A percentile compares a stretch with the other conserved stretches of the same genome.
These are phyloP conservation scores for Neoarius graeffei DNA, from an alignment of 2,113 vertebrate genomes.

Conservation along the genomic window DNA sequence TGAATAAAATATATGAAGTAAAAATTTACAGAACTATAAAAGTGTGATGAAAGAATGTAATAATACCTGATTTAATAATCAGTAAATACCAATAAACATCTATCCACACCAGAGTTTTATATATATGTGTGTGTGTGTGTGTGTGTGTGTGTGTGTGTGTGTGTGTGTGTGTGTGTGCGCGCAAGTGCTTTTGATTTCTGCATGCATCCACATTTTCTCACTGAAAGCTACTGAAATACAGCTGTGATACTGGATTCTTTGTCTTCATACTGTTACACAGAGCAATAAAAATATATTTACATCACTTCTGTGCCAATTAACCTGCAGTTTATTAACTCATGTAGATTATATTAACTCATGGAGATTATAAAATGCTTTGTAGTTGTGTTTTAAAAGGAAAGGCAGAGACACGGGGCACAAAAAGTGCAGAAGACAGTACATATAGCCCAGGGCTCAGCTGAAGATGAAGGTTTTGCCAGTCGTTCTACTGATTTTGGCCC, in stretches of 20 bases:
- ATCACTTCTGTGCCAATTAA: conserved; percentile 10
- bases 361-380: neutral
- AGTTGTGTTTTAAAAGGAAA: conserved; percentile 17
- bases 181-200: too few relatives aligned
- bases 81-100: neutral
- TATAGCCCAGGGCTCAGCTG: neutral
- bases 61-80: neutral
- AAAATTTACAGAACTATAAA: neutral
- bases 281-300: neutral
- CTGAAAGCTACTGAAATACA: neutral
- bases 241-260: neutral
- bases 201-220: neutral
- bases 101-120: neutral
- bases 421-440: neutral
- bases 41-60: neutral
- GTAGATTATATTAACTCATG: neutral
- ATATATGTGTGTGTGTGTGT: too few relatives aligned
- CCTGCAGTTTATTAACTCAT: conserved; percentile 32
- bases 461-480: conserved; percentile 44
- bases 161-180: too few relatives aligned
- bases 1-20: too few relatives aligned
- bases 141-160: too few relatives aligned
- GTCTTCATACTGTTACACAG: neutral
- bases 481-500: conserved; percentile 18
- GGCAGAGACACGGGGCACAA: neutral